Conservation (phyloP, 1,140 invertebrate genomes). For the Oscheius sp. region DNA sequence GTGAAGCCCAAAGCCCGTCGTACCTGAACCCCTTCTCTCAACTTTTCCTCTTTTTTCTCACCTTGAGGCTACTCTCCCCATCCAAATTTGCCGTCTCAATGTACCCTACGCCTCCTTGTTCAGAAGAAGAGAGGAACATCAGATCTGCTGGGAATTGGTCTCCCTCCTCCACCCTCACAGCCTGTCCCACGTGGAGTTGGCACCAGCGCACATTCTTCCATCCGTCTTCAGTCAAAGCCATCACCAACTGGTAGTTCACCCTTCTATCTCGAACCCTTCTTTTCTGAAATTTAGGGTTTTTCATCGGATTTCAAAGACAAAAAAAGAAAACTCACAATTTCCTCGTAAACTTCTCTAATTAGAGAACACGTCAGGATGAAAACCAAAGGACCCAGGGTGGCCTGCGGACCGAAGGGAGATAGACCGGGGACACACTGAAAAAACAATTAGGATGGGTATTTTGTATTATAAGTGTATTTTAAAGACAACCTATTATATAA, state of each 20-base stretch:
- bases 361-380: slow-evolving; percentile 87
- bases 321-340: slow-evolving; percentile 71
- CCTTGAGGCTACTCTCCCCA: slow-evolving; percentile 96
- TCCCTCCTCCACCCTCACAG: slow-evolving; percentile 83
- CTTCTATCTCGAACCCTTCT: slow-evolving; percentile 86
- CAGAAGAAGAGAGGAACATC: slow-evolving; percentile 82
- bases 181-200: slow-evolving; percentile 79
- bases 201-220: slow-evolving; percentile 51
- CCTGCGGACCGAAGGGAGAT: slow-evolving; percentile 78
- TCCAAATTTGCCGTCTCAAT: slow-evolving; percentile 99
- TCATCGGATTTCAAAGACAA: background rate
- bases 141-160: slow-evolving; percentile 91
- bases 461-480: background rate
- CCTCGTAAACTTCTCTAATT: slow-evolving; percentile 91
- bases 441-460: background rate
- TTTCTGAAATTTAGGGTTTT: slow-evolving; percentile 66
- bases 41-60: background rate
- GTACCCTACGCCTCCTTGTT: slow-evolving; percentile 94
- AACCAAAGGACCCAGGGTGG: slow-evolving; percentile 84
- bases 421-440: background rate
- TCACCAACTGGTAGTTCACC: slow-evolving; percentile 74
- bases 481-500: background rate
- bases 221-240: background rate
- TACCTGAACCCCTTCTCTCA: slow-evolving; percentile 66
- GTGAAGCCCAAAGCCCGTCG: slow-evolving; percentile 8